Percentiles rank a stretch among this genome's conserved stretches.
phyloP scores from a whole-genome alignment of 2,888 invertebrate species.

The Lithophane ornitopus region DNA sequence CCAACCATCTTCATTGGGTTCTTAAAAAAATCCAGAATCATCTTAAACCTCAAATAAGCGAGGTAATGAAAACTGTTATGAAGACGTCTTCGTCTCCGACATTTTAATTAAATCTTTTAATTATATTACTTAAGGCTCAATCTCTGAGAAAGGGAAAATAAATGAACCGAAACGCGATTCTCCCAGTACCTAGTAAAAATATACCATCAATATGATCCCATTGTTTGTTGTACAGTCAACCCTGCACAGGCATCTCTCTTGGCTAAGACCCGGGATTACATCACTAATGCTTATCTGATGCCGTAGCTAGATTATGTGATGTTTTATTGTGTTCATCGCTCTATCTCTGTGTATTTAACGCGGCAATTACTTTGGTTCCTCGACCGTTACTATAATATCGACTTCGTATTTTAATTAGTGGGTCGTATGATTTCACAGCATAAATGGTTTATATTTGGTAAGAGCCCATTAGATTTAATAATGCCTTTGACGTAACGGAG shows the following conservation, averaged over 20 bases:
- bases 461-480: slow-evolving; percentile 55
- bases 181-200: slow-evolving; percentile 10
- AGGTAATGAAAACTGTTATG: slow-evolving; percentile 47
- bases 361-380: slow-evolving; percentile 63
- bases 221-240: slow-evolving; percentile 47
- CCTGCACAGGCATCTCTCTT: slow-evolving; percentile 55
- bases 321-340: slow-evolving; percentile 73
- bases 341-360: slow-evolving; percentile 65
- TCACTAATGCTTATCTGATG: slow-evolving; percentile 75
- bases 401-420: slow-evolving; percentile 58
- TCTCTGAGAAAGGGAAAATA: slow-evolving; percentile 17
- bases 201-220: slow-evolving; percentile 14
- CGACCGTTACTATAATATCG: slow-evolving; percentile 63
- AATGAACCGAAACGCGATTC: slow-evolving; percentile 33
- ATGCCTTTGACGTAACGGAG: slow-evolving; percentile 42
- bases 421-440: slow-evolving; percentile 35
- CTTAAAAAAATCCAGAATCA: slow-evolving; percentile 40
- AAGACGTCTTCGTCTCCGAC: slow-evolving; percentile 36
- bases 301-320: slow-evolving; percentile 72
- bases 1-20: slow-evolving; percentile 30
- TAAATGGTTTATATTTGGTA: slow-evolving; percentile 44
- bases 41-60: slow-evolving; percentile 34
- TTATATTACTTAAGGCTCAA: slow-evolving; percentile 30
- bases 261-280: slow-evolving; percentile 69
- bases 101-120: slow-evolving; percentile 50